Conservation (phyloP, 53 echinoderm and acorn worm species). For the Arbacia lixula region DNA sequence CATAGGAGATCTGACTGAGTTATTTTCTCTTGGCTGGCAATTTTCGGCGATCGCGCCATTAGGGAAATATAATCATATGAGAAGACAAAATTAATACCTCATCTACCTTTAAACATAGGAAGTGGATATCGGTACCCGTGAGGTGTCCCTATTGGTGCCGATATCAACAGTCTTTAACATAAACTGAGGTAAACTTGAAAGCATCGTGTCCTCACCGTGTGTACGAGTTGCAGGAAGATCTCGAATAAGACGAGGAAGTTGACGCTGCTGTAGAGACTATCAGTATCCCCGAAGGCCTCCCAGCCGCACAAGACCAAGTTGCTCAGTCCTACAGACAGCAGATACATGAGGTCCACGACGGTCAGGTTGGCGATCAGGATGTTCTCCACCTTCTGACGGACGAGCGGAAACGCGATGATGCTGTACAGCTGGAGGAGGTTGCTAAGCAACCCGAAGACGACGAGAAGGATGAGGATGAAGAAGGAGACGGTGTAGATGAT, state of each 20-base stretch:
- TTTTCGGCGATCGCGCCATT: too few species aligned
- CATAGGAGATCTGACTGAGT: too few species aligned
- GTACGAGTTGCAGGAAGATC: background rate
- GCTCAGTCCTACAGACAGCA: background rate
- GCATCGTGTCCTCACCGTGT: constrained; percentile 31
- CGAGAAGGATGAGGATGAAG: constrained; percentile 19
- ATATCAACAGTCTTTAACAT: too few species aligned
- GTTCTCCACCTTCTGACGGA: constrained; percentile 15
- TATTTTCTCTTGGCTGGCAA: too few species aligned
- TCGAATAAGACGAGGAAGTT: background rate
- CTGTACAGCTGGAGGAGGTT: constrained; percentile 31
- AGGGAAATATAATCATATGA: too few species aligned
- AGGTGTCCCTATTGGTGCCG: too few species aligned
- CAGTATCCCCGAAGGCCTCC: background rate
- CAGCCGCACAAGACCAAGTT: background rate
- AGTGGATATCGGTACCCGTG: too few species aligned
- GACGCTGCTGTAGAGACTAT: too few species aligned
- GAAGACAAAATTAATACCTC: too few species aligned
- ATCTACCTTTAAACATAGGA: too few species aligned
- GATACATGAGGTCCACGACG: constrained; percentile 17
- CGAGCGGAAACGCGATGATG: constrained; percentile 23
- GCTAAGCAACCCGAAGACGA: constrained; percentile 13
- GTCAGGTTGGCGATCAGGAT: constrained; percentile 22
- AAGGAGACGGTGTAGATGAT: constrained; percentile 22
- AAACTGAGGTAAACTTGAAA: too few species aligned